Evolutionary conservation across 2,888 invertebrate species (phyloP).

Genomic region (Spisula subtruncata): DNA sequence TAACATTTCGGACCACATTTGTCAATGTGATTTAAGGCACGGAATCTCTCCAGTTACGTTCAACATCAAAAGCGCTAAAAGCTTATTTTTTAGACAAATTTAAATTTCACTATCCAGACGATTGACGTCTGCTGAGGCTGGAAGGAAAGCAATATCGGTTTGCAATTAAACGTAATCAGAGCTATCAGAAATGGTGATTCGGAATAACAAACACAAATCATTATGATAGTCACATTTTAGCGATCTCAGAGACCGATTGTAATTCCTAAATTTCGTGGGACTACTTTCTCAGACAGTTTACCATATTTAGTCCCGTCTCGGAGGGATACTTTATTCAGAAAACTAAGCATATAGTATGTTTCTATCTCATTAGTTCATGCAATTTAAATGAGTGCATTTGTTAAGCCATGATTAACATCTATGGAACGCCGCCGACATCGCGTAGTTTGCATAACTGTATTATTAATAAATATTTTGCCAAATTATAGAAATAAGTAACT

Average conservation of each 20-base stretch:
- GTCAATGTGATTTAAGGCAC: not conserved
- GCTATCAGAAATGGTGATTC: not conserved
- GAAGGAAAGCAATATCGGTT: not conserved
- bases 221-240: constrained; percentile 6
- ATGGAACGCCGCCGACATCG: constrained; percentile 14
- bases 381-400: constrained; percentile 50
- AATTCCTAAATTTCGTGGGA: constrained; percentile 45
- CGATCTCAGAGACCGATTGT: constrained; percentile 19
- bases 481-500: not conserved
- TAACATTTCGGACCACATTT: not conserved
- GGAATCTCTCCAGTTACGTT: not conserved
- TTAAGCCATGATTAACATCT: constrained; percentile 27
- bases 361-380: constrained; percentile 44
- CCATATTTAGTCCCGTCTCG: constrained; percentile 30
- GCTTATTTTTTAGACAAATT: not conserved
- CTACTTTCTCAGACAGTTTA: constrained; percentile 41
- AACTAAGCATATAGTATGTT: constrained; percentile 59
- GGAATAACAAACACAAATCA: not conserved
- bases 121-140: not conserved
- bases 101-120: not conserved
- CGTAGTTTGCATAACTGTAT: not conserved
- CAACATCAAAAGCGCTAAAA: not conserved
- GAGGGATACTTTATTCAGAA: constrained; percentile 50
- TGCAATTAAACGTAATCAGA: constrained; percentile 17
- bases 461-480: not conserved